Evolutionary conservation across 2,888 invertebrate species (phyloP).

Genomic region (Hedya salicella): DNA sequence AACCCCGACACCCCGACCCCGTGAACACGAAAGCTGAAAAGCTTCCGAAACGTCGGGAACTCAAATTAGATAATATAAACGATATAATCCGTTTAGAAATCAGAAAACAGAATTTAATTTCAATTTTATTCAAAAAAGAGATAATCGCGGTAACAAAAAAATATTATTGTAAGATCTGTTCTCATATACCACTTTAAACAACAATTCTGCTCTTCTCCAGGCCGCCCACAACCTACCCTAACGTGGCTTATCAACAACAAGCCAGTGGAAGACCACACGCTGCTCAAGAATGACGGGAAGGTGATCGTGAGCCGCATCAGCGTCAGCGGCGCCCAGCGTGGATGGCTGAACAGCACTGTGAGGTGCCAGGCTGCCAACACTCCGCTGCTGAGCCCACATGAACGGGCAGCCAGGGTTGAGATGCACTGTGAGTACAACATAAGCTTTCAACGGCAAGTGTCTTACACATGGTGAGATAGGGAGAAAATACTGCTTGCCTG

Average conservation of each 20-base stretch:
- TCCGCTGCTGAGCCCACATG: conserved; percentile 90
- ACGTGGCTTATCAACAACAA: conserved; percentile 92
- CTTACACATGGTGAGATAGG: too few relatives aligned
- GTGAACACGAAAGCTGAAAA: too few relatives aligned
- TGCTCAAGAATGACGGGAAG: conserved; percentile 87
- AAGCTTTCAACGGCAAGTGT: too few relatives aligned
- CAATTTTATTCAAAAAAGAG: neutral
- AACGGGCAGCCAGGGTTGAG: conserved; percentile 91
- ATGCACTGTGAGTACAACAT: conserved; percentile 89
- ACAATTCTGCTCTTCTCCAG: conserved; percentile 72
- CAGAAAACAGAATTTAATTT: too few relatives aligned
- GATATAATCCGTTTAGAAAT: too few relatives aligned
- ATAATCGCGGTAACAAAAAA: too few relatives aligned
- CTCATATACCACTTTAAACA: neutral
- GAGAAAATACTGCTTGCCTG: too few relatives aligned
- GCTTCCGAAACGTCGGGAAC: too few relatives aligned
- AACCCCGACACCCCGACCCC: too few relatives aligned
- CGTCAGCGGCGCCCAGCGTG: conserved; percentile 89
- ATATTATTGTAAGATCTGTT: too few relatives aligned
- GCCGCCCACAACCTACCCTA: conserved; percentile 91
- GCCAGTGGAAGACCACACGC: conserved; percentile 88
- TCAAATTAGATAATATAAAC: too few relatives aligned
- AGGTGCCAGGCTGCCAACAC: conserved; percentile 95
- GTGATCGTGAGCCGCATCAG: conserved; percentile 91
- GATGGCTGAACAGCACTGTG: conserved; percentile 92